Base-by-base conservation (phyloP, 2,888 invertebrate genomes). In the Metellina segmentata region DNA sequence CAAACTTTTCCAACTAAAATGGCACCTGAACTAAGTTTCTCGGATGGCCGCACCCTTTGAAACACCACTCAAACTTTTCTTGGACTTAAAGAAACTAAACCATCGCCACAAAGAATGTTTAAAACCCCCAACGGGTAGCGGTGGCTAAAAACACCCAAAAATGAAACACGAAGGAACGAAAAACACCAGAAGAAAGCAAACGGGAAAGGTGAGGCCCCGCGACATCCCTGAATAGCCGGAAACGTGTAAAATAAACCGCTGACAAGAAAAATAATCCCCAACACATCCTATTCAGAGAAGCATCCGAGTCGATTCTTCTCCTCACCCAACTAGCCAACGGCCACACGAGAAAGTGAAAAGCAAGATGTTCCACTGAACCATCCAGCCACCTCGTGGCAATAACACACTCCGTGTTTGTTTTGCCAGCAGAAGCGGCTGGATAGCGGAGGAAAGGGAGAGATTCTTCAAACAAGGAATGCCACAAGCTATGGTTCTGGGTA, bases 321-420 rank as follows among this genome's bases (percentile, higher is more conserved):
- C 48, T 75, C 20, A 78, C 52, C 78, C 52, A 83, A 71, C 83
- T 48, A 71, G 83, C 72, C 49, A 71, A 52, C 83, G 74, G 71
- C 71, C 69, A n/a, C 81, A 70, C 16, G 13, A 70, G 48, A 69
- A 81, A 51, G 52, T 49, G 71, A 69, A 69, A 77, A 85, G 70
- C 70, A 86, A 78, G 86, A 78, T 78, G 86, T 75, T 61, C 75
- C 20, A 53, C 70, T 70, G 49, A n/a, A 77, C 34, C 48, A 77
- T 11, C 77, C 34, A 69, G 69, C 81, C 11, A 81, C 81, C 81
- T 83, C 53, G 8, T 20, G 53, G 86, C 86, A 70, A 71, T 70
- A 86, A 86, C 78, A 86, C 77, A 86, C 19, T 78, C 48, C 20
- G 71, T 86, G 86, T 86, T 86, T 86, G 86, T 86, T 78, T 86